Base-by-base conservation (phyloP, 2,113 vertebrate genomes). In the Hemicordylus capensis region DNA sequence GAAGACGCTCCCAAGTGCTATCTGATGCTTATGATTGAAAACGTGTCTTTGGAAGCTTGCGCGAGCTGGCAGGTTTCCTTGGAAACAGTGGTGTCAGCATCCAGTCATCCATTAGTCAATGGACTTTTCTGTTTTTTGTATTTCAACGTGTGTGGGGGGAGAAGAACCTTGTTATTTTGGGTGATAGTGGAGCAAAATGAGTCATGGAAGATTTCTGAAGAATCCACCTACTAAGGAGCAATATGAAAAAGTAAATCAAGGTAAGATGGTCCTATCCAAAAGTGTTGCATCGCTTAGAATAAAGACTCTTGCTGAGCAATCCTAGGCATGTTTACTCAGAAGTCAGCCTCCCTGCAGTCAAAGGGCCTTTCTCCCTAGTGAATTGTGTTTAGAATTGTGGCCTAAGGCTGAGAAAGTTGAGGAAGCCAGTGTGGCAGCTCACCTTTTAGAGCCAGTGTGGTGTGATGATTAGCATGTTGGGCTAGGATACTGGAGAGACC, bases 11-110 rank as follows among this genome's bases (percentile, higher is more conserved):
- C 89, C 91, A 85, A 66, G 74, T 79, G 89, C 74, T 77, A 72
- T 89, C 80, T 89, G 84, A 91, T 91, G 92, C 85, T 93, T 92
- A 81, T 90, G 92, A 88, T 87, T 88, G 90, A 78, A 90, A 89
- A 82, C 19, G 72, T 86, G 42, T 76, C 46, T 90, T 92, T 76
- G 54, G 85, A 90, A 87, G 87, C 84, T 91, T 90, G 83, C 67
- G 37, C 2, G 8, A 77, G 61, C 83, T 89, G 69, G 15, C 15
- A 42, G n/a, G 91, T 95, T 93, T 83, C 91, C 88, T 94, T 95
- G 88, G 93, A 90, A 94, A 95, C 92, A 85, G 89, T 77, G 44
- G 74, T 89, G 87, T 89, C 88, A 87, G 87, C 22, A 1, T 88
- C 87, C 54, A 73, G 20, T 74, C 76, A 87, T 84, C 11, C 0